Conservation (phyloP, 2,113 vertebrate species). For the Limanda limanda region DNA sequence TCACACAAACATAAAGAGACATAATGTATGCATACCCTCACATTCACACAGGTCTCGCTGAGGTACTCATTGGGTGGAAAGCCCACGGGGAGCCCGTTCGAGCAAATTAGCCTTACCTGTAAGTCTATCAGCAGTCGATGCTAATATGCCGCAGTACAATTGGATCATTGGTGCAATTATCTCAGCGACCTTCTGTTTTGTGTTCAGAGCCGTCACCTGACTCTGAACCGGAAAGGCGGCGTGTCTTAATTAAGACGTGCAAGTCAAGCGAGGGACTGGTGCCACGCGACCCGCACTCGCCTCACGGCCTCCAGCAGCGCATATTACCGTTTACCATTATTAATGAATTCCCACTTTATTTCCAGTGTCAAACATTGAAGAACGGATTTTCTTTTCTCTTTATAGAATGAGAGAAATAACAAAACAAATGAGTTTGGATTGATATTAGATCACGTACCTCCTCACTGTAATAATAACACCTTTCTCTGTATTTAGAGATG, state of each 20-base stretch:
- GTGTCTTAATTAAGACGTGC: slow-evolving; percentile 20
- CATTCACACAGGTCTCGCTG: not conserved
- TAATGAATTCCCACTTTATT: slow-evolving; percentile 32
- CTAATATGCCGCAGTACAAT: slow-evolving; percentile 61
- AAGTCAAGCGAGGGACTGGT: slow-evolving; percentile 12
- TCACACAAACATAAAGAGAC: slow-evolving; percentile 12
- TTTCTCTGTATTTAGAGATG: too few relatives aligned
- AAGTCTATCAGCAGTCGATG: slow-evolving; percentile 62
- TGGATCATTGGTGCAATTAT: slow-evolving; percentile 65
- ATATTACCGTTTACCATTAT: not conserved
- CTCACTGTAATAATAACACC: not conserved
- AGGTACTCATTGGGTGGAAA: slow-evolving; percentile 52
- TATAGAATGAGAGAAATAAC: not conserved
- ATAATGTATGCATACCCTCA: slow-evolving; percentile 24
- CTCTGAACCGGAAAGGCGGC: slow-evolving; percentile 11
- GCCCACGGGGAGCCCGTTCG: slow-evolving; percentile 44
- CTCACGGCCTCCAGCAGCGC: not conserved
- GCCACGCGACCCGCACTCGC: not conserved
- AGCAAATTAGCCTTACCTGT: slow-evolving; percentile 67
- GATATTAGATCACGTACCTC: slow-evolving; percentile 7
- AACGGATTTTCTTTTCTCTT: not conserved
- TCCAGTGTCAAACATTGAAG: slow-evolving; percentile 1
- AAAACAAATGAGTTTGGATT: not conserved
- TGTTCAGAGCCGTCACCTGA: slow-evolving; percentile 16
- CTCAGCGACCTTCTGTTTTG: slow-evolving; percentile 34